Conservation (phyloP, 2,888 invertebrate species). For the Sturmia bella region DNA sequence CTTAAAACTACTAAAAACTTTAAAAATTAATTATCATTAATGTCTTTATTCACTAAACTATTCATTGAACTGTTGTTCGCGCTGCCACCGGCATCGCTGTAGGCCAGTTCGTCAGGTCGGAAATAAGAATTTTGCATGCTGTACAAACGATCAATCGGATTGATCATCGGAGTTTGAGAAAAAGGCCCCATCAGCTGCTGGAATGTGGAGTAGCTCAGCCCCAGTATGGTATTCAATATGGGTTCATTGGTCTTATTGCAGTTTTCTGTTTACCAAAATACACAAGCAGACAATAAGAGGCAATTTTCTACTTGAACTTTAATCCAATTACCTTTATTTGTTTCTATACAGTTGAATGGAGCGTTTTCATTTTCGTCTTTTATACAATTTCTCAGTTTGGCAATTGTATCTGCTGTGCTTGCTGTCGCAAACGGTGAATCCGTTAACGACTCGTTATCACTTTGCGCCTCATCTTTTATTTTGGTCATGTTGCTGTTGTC, state of each 20-base stretch:
- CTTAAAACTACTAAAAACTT: constrained; percentile 53
- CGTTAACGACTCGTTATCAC: constrained; percentile 82
- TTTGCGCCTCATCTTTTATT: constrained; percentile 85
- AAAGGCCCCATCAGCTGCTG: constrained; percentile 82
- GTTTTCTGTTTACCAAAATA: constrained; percentile 75
- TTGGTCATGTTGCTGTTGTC: constrained; percentile 83
- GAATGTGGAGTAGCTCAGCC: constrained; percentile 81
- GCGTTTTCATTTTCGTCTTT: constrained; percentile 81
- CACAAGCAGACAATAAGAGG: not conserved
- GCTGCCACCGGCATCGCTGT: constrained; percentile 75
- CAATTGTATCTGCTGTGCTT: constrained; percentile 55
- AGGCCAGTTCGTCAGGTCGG: constrained; percentile 83
- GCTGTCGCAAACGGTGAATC: constrained; percentile 78
- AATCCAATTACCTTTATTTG: constrained; percentile 79
- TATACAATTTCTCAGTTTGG: constrained; percentile 72
- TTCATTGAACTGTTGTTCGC: constrained; percentile 4
- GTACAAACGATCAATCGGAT: constrained; percentile 85
- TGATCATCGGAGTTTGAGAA: constrained; percentile 82
- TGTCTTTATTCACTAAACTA: constrained; percentile 63
- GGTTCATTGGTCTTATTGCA: constrained; percentile 81
- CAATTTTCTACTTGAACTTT: no score
- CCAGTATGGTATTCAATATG: constrained; percentile 81
- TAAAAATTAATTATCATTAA: constrained; percentile 62
- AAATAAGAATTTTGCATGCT: constrained; percentile 87
- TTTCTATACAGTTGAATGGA: constrained; percentile 79